phyloP scores from a whole-genome alignment of 2,113 vertebrate genomes.

The Alouatta palliata region DNA sequence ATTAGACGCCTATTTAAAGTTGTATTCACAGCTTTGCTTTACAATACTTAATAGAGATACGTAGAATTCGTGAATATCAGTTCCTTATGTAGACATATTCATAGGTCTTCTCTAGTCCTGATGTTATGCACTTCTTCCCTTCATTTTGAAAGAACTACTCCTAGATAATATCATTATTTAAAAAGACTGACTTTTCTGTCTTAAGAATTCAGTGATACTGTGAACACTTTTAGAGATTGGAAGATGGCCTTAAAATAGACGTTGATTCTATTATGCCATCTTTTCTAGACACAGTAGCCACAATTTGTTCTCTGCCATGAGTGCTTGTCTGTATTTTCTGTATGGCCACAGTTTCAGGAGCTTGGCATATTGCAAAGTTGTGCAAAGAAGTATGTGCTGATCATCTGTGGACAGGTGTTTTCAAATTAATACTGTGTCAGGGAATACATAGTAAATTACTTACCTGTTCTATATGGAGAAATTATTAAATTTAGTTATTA shows the following conservation, averaged over 20 bases:
- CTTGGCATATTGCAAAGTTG: not conserved
- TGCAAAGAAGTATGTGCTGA: not conserved
- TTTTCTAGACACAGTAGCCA: not conserved
- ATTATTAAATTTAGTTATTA: not conserved
- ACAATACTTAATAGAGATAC: not conserved
- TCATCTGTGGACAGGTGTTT: not conserved
- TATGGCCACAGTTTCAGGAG: not conserved
- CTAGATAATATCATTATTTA: not conserved
- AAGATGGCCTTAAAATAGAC: not conserved
- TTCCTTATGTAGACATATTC: not conserved
- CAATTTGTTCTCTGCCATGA: not conserved
- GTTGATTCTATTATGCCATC: not conserved
- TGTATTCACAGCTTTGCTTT: not conserved
- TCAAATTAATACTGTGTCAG: not conserved
- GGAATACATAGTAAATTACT: not conserved
- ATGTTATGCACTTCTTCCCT: not conserved
- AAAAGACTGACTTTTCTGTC: not conserved
- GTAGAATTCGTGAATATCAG: not conserved
- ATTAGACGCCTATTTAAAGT: not conserved
- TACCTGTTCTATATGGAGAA: not conserved
- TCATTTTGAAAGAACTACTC: not conserved
- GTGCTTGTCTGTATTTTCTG: not conserved
- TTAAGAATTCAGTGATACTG: not conserved
- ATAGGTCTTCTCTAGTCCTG: not conserved
- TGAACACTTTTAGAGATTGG: not conserved